A percentile compares a stretch with the other conserved stretches of the same genome.
phyloP scores from a whole-genome alignment of 92 coral and sea anemone species.

The Pocillopora grandis region DNA sequence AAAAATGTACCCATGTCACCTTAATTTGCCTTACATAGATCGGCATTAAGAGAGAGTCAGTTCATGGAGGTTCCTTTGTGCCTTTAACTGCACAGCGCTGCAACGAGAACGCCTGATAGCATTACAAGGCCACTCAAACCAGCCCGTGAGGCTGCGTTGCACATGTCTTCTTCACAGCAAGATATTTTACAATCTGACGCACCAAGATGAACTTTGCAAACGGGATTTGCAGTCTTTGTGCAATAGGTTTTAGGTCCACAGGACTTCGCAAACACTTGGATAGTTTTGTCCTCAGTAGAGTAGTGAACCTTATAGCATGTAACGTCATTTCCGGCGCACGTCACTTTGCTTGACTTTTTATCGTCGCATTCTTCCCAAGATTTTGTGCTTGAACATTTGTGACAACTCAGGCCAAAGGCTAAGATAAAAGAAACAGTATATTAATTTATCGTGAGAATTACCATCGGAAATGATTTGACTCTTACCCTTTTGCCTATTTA shows the following conservation, averaged over 20 bases:
- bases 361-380: slow-evolving; percentile 26
- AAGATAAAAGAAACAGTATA: background rate
- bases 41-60: too few relatives aligned
- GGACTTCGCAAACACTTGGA: slow-evolving; percentile 5
- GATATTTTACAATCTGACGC: background rate
- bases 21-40: too few relatives aligned
- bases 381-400: slow-evolving; percentile 15
- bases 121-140: background rate
- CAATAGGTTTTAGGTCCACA: slow-evolving; percentile 21
- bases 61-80: background rate
- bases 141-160: slow-evolving; percentile 11
- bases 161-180: slow-evolving; percentile 23
- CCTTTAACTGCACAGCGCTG: background rate
- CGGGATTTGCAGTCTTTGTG: slow-evolving; percentile 1
- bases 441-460: too few relatives aligned
- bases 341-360: background rate
- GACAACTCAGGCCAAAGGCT: slow-evolving; percentile 15
- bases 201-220: slow-evolving; percentile 14
- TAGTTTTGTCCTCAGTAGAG: background rate
- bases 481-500: too few relatives aligned
- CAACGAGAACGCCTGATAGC: background rate
- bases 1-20: too few relatives aligned
- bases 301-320: slow-evolving; percentile 20
- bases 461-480: too few relatives aligned
- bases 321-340: slow-evolving; percentile 3